Percentiles rank a stretch among this genome's conserved stretches.
Conservation (phyloP, 1,140 invertebrate species). For the Reticulitermes speratus region DNA sequence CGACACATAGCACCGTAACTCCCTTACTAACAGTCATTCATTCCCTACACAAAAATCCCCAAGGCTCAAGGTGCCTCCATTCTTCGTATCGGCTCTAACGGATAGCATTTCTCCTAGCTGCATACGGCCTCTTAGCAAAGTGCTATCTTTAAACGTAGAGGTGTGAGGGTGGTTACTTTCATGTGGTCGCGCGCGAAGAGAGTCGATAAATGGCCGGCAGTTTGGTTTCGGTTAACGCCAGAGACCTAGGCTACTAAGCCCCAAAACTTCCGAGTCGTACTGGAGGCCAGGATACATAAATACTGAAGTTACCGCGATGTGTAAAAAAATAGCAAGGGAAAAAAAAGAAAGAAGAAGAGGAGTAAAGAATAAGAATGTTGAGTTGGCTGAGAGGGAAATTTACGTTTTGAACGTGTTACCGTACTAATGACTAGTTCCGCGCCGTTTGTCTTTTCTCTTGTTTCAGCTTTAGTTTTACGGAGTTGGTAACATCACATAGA, state of each 20-base stretch:
- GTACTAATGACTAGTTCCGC: neutral
- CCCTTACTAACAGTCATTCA: neutral
- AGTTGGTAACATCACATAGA: neutral
- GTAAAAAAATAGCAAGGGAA: neutral
- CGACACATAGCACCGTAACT: neutral
- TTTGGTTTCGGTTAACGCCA: neutral
- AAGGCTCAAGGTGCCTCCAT: neutral
- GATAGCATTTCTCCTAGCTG: neutral
- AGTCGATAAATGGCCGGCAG: neutral
- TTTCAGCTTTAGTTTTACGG: neutral
- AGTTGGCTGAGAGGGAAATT: neutral
- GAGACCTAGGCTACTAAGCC: neutral
- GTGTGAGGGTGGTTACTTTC: neutral
- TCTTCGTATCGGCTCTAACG: neutral
- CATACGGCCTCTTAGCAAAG: neutral
- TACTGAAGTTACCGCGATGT: neutral
- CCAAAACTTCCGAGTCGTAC: neutral
- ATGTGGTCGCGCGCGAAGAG: conserved; percentile 5
- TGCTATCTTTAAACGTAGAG: neutral
- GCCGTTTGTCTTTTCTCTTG: neutral
- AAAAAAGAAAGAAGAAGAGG: neutral
- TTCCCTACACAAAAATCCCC: neutral
- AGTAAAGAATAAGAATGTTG: neutral
- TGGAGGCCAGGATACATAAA: neutral
- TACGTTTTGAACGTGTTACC: neutral